Percentiles rank a stretch among this genome's conserved stretches.
Conservation (phyloP, 2,797 vertebrate species). For the Triplophysa yarkandensis region DNA sequence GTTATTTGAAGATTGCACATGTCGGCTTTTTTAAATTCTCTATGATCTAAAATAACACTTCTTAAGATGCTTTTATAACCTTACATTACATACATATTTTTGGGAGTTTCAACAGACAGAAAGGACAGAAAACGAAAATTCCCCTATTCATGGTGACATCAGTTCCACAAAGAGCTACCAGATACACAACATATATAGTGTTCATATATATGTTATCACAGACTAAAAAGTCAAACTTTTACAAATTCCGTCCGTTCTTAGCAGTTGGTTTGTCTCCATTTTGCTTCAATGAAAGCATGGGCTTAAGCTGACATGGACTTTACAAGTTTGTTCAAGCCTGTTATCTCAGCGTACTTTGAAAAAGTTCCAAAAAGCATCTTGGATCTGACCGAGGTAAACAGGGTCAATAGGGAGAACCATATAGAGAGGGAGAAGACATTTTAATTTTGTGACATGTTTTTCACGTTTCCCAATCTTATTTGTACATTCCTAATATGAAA, state of each 20-base stretch:
- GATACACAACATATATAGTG: not conserved
- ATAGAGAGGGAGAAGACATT: no score
- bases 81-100: no score
- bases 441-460: no score
- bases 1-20: not conserved
- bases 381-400: not conserved
- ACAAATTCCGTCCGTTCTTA: not conserved
- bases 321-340: not conserved
- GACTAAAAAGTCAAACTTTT: not conserved
- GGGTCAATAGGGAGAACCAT: no score
- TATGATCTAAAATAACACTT: not conserved
- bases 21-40: not conserved
- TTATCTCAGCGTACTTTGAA: not conserved
- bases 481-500: no score
- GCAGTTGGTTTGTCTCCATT: not conserved
- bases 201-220: no score
- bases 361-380: not conserved
- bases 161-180: not conserved
- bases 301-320: not conserved
- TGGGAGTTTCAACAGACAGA: no score
- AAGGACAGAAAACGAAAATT: conserved; percentile 17
- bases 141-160: not conserved
- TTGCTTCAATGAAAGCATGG: not conserved
- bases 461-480: no score
- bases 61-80: not conserved